Percentiles rank a stretch among this genome's conserved stretches.
Evolutionary conservation across 2,797 vertebrate genomes (phyloP).

Genomic region (Cyprinella venusta): DNA sequence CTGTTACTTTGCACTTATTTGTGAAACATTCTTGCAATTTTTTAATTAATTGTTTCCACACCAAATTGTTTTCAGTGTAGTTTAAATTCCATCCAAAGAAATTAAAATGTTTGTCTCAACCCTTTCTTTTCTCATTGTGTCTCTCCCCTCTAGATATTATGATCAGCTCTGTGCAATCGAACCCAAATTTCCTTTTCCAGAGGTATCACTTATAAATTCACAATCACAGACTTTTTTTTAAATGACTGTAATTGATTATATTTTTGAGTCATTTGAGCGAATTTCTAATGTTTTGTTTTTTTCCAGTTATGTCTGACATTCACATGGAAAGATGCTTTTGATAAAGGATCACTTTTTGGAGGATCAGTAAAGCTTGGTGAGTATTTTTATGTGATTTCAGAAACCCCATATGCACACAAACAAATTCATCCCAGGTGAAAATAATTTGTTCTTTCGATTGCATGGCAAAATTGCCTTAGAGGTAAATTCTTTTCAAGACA

Average conservation of each 20-base stretch:
- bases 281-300: constrained; percentile 40
- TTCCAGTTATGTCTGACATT: constrained; percentile 93
- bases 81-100: not conserved
- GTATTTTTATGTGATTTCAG: constrained; percentile 43
- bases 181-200: constrained; percentile 96
- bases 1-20: not conserved
- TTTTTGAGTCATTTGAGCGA: not conserved
- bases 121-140: constrained; percentile 19
- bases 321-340: constrained; percentile 99
- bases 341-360: constrained; percentile 98
- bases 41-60: not conserved
- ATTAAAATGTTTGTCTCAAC: not conserved
- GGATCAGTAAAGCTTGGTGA: constrained; percentile 95
- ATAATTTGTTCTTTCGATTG: not conserved
- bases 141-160: constrained; percentile 84
- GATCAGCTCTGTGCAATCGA: constrained; percentile 96
- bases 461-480: not conserved
- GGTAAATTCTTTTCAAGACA: not conserved
- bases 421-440: not conserved
- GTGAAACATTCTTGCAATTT: not conserved
- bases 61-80: not conserved
- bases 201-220: constrained; percentile 82
- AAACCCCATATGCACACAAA: not conserved
- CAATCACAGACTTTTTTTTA: not conserved
- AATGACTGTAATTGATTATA: not conserved